A percentile compares a stretch with the other conserved stretches of the same genome.
Evolutionary conservation across 2,888 invertebrate genomes (phyloP).

Genomic region (Cosmia trapezina): DNA sequence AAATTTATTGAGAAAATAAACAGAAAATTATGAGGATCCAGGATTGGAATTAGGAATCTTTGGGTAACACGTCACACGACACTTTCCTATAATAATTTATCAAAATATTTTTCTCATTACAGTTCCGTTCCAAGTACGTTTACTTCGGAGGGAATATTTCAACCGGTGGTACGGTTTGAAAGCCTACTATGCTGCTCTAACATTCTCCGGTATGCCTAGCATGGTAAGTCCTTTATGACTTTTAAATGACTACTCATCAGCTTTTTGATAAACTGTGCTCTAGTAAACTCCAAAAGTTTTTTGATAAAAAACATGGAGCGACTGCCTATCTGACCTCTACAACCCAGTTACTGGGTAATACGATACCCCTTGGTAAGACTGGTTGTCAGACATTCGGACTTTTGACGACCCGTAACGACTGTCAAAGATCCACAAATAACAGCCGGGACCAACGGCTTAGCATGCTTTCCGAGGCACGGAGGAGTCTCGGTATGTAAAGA

Average conservation of each 20-base stretch:
- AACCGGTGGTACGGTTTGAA: slow-evolving; percentile 93
- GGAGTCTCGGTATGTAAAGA: no score
- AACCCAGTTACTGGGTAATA: no score
- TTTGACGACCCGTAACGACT: no score
- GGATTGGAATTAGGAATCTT: neutral
- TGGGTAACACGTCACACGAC: neutral
- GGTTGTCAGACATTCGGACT: no score
- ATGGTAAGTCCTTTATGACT: slow-evolving; percentile 84
- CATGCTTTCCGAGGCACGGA: no score
- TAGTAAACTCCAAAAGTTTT: neutral
- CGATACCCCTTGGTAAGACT: no score
- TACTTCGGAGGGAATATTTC: slow-evolving; percentile 91
- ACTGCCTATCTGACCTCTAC: no score
- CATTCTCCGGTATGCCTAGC: slow-evolving; percentile 88
- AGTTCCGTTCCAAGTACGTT: slow-evolving; percentile 91
- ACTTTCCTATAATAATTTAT: neutral
- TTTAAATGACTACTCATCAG: neutral
- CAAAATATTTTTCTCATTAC: slow-evolving; percentile 55
- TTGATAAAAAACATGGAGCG: neutral
- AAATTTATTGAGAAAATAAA: no score
- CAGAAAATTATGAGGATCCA: slow-evolving; percentile 3
- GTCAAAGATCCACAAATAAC: no score
- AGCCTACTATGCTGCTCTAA: slow-evolving; percentile 91
- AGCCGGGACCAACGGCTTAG: no score
- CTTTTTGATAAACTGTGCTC: neutral